Evolutionary conservation across 2,888 invertebrate genomes (phyloP).

Genomic region (Pammene aurita): DNA sequence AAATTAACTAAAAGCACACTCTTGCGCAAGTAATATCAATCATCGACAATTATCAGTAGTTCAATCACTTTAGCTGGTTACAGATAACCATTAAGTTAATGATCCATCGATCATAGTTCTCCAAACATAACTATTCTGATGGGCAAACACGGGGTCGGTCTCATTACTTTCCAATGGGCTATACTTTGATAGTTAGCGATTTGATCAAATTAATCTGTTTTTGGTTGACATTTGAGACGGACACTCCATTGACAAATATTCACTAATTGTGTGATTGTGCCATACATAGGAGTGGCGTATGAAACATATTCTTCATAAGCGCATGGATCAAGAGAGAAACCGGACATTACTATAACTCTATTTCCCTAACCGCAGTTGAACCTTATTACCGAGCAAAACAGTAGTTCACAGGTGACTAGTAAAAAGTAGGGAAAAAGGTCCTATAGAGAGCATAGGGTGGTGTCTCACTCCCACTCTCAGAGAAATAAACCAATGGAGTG

Average conservation of each 20-base stretch:
- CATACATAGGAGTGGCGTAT: too few species aligned
- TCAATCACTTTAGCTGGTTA: conserved; percentile 42
- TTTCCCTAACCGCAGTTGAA: too few species aligned
- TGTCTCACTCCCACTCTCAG: too few species aligned
- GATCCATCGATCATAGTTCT: conserved; percentile 68
- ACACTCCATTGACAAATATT: conserved; percentile 14
- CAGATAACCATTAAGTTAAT: conserved; percentile 60
- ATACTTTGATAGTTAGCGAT: conserved; percentile 22
- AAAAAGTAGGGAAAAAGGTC: too few species aligned
- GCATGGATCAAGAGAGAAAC: too few species aligned
- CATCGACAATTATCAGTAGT: conserved; percentile 10
- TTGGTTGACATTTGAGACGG: conserved; percentile 24
- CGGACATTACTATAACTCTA: too few species aligned
- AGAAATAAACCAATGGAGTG: too few species aligned
- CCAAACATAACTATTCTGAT: conserved; percentile 39
- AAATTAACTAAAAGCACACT: not conserved
- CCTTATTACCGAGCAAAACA: too few species aligned
- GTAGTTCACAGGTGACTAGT: too few species aligned
- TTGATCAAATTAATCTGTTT: conserved; percentile 30
- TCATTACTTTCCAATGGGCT: conserved; percentile 33
- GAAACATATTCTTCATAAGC: too few species aligned
- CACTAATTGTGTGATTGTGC: not conserved
- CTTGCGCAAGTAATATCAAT: conserved; percentile 7
- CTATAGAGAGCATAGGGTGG: too few species aligned
- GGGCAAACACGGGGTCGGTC: conserved; percentile 31